These are phyloP conservation scores for Nysson spinosus DNA, from an alignment of 2,888 invertebrate genomes.

Conservation along the genomic window DNA sequence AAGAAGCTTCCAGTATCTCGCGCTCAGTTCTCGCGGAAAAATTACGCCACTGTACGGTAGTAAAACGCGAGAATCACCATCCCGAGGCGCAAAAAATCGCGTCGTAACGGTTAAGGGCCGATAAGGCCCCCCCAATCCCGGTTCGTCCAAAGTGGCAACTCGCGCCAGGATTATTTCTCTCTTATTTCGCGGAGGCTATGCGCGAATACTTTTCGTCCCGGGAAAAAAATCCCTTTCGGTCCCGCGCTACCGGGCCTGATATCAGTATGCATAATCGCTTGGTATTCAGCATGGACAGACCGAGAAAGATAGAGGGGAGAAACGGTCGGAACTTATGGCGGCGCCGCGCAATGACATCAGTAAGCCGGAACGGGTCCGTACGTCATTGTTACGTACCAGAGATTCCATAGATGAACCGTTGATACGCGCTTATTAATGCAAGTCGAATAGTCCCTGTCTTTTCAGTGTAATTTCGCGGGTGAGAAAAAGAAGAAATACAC, in stretches of 20 bases:
- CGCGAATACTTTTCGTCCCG: constrained; percentile 37
- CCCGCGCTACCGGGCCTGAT: constrained; percentile 54
- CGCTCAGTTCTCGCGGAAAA: background rate
- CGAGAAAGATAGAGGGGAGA: constrained; percentile 53
- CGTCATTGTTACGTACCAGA: constrained; percentile 69
- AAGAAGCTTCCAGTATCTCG: background rate
- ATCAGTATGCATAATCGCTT: constrained; percentile 69
- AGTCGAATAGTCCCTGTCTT: constrained; percentile 1
- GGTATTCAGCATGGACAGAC: constrained; percentile 61
- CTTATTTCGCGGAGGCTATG: constrained; percentile 12
- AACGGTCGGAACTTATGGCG: constrained; percentile 64
- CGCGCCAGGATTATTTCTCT: constrained; percentile 46
- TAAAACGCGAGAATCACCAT: constrained; percentile 23
- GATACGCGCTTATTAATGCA: constrained; percentile 64
- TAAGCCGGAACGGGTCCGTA: constrained; percentile 70
- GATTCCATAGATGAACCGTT: constrained; percentile 69
- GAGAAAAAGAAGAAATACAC: constrained; percentile 8
- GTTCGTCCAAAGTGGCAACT: constrained; percentile 24
- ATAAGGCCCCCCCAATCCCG: constrained; percentile 26
- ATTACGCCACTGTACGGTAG: background rate
- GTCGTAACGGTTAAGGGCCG: constrained; percentile 45
- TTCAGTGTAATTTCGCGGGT: background rate
- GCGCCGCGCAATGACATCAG: constrained; percentile 72
- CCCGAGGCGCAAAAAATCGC: constrained; percentile 39
- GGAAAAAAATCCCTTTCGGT: constrained; percentile 19